These are phyloP conservation scores for Nycteola revayana DNA, from an alignment of 2,888 invertebrate genomes.

Conservation along the genomic window DNA sequence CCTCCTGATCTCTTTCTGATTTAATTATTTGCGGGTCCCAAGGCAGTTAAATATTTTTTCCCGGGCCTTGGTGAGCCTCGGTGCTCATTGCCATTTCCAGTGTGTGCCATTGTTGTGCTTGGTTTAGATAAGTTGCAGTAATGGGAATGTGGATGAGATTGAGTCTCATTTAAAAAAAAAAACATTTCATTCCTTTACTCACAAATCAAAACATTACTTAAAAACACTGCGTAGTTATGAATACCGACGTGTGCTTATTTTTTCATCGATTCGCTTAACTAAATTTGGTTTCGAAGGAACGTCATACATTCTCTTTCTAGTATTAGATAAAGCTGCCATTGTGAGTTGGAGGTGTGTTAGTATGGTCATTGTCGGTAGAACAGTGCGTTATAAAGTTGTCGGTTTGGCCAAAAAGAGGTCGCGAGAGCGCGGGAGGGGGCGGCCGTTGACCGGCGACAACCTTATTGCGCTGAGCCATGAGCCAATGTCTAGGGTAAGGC, in stretches of 20 bases:
- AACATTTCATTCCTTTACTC: no score
- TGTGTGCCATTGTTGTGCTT: no score
- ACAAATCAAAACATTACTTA: background rate
- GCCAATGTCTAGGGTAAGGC: constrained; percentile 78
- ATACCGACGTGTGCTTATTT: constrained; percentile 23
- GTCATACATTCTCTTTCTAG: constrained; percentile 39
- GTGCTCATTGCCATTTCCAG: no score
- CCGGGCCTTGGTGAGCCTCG: no score
- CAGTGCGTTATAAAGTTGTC: constrained; percentile 51
- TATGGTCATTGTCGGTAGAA: constrained; percentile 38
- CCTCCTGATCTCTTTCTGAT: no score
- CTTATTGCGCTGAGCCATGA: constrained; percentile 56
- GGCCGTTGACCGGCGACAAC: constrained; percentile 74
- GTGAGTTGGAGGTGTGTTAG: constrained; percentile 38
- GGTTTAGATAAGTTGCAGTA: no score
- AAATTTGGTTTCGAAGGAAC: constrained; percentile 36
- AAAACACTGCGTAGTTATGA: constrained; percentile 13
- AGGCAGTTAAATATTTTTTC: no score
- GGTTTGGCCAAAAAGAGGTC: constrained; percentile 67
- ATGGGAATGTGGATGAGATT: no score
- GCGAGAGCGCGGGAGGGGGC: constrained; percentile 54
- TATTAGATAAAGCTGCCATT: constrained; percentile 44
- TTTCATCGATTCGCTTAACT: constrained; percentile 27
- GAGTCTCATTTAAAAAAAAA: no score
- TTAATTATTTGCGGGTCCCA: no score